A percentile compares a stretch with the other conserved stretches of the same genome.
phyloP scores from a whole-genome alignment of 1,140 invertebrate genomes.

The Drosophila athabasca region DNA sequence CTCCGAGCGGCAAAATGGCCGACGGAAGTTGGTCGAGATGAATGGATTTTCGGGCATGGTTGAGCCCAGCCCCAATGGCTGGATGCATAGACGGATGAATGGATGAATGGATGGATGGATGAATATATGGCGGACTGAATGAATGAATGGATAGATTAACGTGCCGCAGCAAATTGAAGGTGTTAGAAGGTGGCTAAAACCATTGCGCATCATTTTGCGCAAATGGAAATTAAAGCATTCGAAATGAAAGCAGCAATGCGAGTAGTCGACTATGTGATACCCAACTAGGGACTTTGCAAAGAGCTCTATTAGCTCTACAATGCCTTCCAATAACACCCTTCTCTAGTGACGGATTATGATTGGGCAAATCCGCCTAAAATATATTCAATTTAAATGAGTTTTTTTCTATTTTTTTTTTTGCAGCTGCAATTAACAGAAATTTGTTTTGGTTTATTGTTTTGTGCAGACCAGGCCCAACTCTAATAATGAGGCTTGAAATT shows the following conservation, averaged over 20 bases:
- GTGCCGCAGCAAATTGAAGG: slow-evolving; percentile 30
- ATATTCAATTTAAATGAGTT: slow-evolving; percentile 40
- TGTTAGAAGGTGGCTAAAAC: slow-evolving; percentile 22
- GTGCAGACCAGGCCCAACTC: neutral
- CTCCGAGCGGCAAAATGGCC: slow-evolving; percentile 70
- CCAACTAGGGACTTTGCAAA: neutral
- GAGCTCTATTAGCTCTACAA: too few species aligned
- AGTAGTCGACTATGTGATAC: too few species aligned
- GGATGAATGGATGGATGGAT: slow-evolving; percentile 17
- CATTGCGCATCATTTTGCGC: neutral
- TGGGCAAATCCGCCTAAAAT: too few species aligned
- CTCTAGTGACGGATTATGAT: too few species aligned
- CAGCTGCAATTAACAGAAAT: slow-evolving; percentile 49
- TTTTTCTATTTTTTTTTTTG: neutral
- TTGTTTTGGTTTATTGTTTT: slow-evolving; percentile 48
- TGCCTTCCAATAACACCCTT: too few species aligned
- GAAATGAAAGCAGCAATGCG: too few species aligned
- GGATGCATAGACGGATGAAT: slow-evolving; percentile 5
- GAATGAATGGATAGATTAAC: slow-evolving; percentile 22
- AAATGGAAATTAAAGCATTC: too few species aligned
- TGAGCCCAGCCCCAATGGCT: slow-evolving; percentile 18
- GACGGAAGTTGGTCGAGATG: slow-evolving; percentile 62
- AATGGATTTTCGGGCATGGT: slow-evolving; percentile 50
- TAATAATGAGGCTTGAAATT: slow-evolving; percentile 76
- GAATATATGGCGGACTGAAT: slow-evolving; percentile 11